phyloP scores from a whole-genome alignment of 2,888 invertebrate genomes.

The Mimas tiliae region DNA sequence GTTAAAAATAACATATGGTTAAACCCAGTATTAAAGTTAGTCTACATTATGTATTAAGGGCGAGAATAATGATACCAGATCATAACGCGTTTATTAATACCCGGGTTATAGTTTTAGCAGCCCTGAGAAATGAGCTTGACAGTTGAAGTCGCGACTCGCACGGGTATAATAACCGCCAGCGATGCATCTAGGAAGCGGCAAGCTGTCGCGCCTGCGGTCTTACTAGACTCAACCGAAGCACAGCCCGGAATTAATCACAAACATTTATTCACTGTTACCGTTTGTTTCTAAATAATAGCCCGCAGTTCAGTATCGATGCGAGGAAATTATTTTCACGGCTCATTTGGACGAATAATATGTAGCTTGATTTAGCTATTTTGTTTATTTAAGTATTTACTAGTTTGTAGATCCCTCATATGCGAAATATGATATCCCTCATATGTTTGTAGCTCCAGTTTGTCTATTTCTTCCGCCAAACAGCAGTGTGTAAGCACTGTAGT shows the following conservation, averaged over 20 bases:
- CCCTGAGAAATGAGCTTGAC: slow-evolving; percentile 51
- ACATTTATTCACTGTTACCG: slow-evolving; percentile 17
- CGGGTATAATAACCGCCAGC: slow-evolving; percentile 53
- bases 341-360: background rate
- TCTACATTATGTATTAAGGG: too few species aligned
- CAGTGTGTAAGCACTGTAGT: too few species aligned
- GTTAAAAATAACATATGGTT: too few species aligned
- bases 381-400: background rate
- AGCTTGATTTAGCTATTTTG: background rate
- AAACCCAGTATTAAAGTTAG: too few species aligned
- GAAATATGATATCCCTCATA: too few species aligned
- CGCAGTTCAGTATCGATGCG: background rate
- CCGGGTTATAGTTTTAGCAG: slow-evolving; percentile 30
- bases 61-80: too few species aligned
- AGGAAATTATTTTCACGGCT: slow-evolving; percentile 1
- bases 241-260: slow-evolving; percentile 24
- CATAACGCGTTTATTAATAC: background rate
- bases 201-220: slow-evolving; percentile 61
- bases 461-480: too few species aligned
- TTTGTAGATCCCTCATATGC: too few species aligned
- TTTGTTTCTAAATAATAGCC: slow-evolving; percentile 21
- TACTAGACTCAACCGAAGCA: background rate
- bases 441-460: too few species aligned
- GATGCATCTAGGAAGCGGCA: slow-evolving; percentile 70
- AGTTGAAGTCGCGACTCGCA: slow-evolving; percentile 39